Evolutionary conservation across 2,113 vertebrate species (phyloP).

Genomic region (Bos javanicus): DNA sequence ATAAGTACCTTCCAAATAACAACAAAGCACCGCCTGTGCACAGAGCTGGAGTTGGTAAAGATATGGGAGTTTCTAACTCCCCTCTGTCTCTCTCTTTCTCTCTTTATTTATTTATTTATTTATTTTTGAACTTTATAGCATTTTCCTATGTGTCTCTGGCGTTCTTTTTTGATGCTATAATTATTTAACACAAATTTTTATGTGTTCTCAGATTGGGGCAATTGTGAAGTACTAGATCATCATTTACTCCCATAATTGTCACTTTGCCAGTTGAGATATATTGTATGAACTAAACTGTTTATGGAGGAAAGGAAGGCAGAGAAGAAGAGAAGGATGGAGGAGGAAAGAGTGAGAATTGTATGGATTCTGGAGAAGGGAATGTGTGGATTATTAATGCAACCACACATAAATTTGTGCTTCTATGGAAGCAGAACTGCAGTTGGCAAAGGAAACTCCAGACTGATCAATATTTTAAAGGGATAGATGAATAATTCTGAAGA

Average conservation of each 20-base stretch:
- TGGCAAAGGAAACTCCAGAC: slow-evolving; percentile 8
- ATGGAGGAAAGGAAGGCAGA: not conserved
- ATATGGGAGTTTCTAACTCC: not conserved
- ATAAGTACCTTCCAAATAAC: not conserved
- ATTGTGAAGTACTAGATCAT: not conserved
- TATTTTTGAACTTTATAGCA: not conserved
- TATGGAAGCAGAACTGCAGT: slow-evolving; percentile 1
- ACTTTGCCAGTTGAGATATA: not conserved
- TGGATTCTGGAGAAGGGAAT: not conserved
- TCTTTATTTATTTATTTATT: not conserved
- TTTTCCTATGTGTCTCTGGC: not conserved
- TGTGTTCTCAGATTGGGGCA: not conserved
- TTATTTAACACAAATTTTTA: not conserved
- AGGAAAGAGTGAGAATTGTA: not conserved
- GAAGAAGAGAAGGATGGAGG: too few species aligned
- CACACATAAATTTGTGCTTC: not conserved
- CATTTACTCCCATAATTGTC: not conserved
- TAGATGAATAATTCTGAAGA: slow-evolving; percentile 60
- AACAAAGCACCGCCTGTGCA: not conserved
- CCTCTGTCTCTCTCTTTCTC: too few species aligned
- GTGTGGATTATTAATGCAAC: not conserved
- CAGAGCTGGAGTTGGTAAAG: not conserved
- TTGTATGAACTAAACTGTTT: not conserved
- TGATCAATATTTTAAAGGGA: slow-evolving; percentile 68
- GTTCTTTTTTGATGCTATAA: not conserved